Conservation (phyloP, 2,113 vertebrate genomes). For the Paradoxurus hermaphroditus region DNA sequence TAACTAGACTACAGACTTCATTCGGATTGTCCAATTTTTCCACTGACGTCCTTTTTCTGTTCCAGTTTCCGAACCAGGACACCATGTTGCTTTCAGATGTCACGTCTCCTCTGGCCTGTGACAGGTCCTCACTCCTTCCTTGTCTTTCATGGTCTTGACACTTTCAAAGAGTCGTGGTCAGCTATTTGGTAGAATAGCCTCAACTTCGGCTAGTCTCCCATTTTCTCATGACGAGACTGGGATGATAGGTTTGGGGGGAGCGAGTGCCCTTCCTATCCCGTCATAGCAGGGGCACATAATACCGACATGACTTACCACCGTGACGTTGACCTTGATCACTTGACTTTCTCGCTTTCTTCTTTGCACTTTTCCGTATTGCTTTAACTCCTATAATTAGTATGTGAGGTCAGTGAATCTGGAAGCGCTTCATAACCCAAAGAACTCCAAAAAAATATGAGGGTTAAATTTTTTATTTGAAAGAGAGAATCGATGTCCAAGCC, state of each 20-base stretch:
- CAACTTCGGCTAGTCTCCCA: background rate
- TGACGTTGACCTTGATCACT: background rate
- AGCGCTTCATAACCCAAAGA: background rate
- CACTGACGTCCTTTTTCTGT: background rate
- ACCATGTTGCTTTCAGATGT: background rate
- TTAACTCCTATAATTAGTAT: background rate
- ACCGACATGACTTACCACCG: background rate
- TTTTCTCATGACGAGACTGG: background rate
- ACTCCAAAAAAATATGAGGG: background rate
- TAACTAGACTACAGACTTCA: background rate
- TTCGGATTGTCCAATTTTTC: background rate
- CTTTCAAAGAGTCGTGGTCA: background rate
- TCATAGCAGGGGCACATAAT: background rate
- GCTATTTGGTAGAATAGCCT: background rate
- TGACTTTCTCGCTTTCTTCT: background rate
- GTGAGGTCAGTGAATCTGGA: background rate
- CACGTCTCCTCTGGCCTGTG: background rate
- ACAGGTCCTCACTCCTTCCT: background rate
- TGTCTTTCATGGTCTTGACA: background rate
- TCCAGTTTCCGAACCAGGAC: background rate
- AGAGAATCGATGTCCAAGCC: conserved; percentile 17
- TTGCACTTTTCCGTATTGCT: conserved; percentile 28
- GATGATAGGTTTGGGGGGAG: background rate
- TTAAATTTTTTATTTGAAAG: conserved; percentile 61
- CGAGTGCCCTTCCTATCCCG: background rate